Evolutionary conservation across 1,140 invertebrate genomes (phyloP).

Genomic region (Pogonognathellus flavescens): DNA sequence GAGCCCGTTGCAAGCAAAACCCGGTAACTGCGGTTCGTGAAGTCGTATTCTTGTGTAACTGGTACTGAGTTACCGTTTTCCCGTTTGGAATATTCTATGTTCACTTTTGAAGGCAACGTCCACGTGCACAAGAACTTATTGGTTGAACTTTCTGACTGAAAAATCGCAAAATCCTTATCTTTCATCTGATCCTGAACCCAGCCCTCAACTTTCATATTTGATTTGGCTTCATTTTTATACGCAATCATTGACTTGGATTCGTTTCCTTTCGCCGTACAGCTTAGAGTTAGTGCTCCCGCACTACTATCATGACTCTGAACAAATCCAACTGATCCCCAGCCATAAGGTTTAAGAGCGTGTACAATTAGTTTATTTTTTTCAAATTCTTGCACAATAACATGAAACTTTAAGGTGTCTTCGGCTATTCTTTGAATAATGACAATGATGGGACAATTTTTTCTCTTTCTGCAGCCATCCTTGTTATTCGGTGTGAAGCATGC

Average conservation of each 20-base stretch:
- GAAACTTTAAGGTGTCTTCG: not conserved
- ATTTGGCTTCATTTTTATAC: not conserved
- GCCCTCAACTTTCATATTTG: not conserved
- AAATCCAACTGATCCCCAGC: not conserved
- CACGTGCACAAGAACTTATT: too few species aligned
- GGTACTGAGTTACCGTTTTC: too few species aligned
- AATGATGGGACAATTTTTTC: not conserved
- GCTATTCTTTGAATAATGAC: not conserved
- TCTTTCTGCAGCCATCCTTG: not conserved
- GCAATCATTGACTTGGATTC: not conserved
- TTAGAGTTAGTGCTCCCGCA: not conserved
- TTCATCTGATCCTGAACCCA: too few species aligned
- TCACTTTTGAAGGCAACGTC: too few species aligned
- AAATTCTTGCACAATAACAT: not conserved
- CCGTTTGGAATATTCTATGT: too few species aligned
- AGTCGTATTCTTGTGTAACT: too few species aligned
- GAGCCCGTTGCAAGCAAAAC: too few species aligned
- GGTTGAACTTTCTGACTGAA: too few species aligned
- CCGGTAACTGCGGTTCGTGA: too few species aligned
- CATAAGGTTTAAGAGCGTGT: not conserved
- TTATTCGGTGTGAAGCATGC: not conserved
- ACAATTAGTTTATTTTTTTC: not conserved
- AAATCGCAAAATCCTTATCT: too few species aligned
- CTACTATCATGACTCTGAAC: not conserved
- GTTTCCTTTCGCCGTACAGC: not conserved